A percentile compares a stretch with the other conserved stretches of the same genome.
These are phyloP conservation scores for Caenorhabditis japonica DNA, from an alignment of 2,888 invertebrate species.

Conservation along the genomic window DNA sequence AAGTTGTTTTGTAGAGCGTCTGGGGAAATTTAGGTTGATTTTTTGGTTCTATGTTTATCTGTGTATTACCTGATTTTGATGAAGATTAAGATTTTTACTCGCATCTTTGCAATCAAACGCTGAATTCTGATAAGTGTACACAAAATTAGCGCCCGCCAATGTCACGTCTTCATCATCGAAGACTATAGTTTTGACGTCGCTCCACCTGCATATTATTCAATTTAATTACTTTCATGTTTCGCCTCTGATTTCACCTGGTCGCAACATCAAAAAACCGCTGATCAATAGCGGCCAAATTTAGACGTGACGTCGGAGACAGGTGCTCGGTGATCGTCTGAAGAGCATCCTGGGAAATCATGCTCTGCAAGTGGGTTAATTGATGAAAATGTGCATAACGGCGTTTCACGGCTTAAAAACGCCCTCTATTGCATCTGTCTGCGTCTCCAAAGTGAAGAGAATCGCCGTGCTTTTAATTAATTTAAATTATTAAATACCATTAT, in stretches of 20 bases:
- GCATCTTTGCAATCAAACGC: constrained; percentile 7
- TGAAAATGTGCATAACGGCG: too few relatives aligned
- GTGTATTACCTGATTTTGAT: too few relatives aligned
- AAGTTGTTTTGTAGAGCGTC: constrained; percentile 12
- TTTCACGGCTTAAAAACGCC: too few relatives aligned
- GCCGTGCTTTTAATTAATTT: too few relatives aligned
- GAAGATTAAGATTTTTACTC: too few relatives aligned
- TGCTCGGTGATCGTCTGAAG: constrained; percentile 32
- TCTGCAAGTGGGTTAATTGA: constrained; percentile 9
- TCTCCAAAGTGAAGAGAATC: too few relatives aligned
- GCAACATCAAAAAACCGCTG: constrained; percentile 20
- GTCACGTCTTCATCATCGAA: constrained; percentile 41
- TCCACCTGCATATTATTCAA: constrained; percentile 26
- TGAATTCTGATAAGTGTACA: constrained; percentile 15
- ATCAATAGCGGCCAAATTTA: constrained; percentile 43
- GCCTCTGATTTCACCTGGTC: constrained; percentile 7
- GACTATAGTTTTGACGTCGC: constrained; percentile 40
- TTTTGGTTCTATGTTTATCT: neutral
- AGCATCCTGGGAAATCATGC: constrained; percentile 33
- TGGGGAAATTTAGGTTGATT: neutral
- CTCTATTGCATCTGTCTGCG: too few relatives aligned
- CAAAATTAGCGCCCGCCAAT: constrained; percentile 25
- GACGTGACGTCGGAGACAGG: constrained; percentile 36
- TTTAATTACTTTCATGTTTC: neutral
- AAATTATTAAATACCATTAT: too few relatives aligned